A percentile compares a stretch with the other conserved stretches of the same genome.
Evolutionary conservation across 2,113 vertebrate genomes (phyloP).

Genomic region (Lipophrys pholis): DNA sequence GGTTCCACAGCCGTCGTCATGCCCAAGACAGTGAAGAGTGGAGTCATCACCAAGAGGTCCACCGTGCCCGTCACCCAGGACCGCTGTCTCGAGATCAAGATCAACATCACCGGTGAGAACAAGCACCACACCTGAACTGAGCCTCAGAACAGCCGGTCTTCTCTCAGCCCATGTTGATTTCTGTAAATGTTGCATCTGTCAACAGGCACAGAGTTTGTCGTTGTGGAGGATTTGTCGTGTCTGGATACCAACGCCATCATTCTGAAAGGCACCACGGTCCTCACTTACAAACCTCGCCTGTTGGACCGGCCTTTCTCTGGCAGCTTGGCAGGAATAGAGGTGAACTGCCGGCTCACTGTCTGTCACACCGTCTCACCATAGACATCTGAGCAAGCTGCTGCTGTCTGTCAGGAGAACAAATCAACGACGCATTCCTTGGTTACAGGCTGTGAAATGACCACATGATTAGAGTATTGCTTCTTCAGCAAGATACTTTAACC

Average conservation of each 20-base stretch:
- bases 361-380: not conserved
- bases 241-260: conserved; percentile 93
- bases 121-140: no score
- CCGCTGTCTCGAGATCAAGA: conserved; percentile 91
- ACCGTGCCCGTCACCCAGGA: conserved; percentile 88
- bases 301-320: conserved; percentile 95
- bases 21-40: conserved; percentile 94
- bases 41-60: conserved; percentile 95
- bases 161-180: no score
- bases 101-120: conserved; percentile 93
- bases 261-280: conserved; percentile 96
- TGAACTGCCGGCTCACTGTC: conserved; percentile 60
- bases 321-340: conserved; percentile 95
- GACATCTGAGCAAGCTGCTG: no score
- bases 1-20: conserved; percentile 67
- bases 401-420: no score
- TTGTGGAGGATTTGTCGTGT: conserved; percentile 94
- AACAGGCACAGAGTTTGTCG: conserved; percentile 98
- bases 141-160: no score
- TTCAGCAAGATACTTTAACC: no score
- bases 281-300: conserved; percentile 95
- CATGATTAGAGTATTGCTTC: no score
- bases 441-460: no score
- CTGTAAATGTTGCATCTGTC: not conserved
- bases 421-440: no score